Percentiles rank a stretch among this genome's conserved stretches.
Evolutionary conservation across 2,888 invertebrate species (phyloP).

Genomic region (Chorisops tibialis): DNA sequence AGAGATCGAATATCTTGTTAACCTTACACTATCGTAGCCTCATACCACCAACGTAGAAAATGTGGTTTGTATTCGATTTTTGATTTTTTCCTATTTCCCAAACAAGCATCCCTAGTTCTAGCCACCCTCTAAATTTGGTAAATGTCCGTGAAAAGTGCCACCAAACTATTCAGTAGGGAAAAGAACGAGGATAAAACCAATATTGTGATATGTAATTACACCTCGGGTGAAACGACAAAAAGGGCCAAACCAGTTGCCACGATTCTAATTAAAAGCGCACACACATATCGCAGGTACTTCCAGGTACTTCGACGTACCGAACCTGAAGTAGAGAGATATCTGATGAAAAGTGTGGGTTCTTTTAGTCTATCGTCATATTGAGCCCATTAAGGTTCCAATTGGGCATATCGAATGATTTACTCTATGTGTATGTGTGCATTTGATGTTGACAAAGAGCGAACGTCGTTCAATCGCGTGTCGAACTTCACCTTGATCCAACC

Average conservation of each 20-base stretch:
- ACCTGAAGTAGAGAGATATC: not conserved
- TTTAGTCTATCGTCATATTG: not conserved
- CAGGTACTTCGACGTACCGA: not conserved
- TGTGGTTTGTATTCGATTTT: no score
- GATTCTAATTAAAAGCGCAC: slow-evolving; percentile 22
- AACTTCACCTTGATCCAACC: slow-evolving; percentile 17
- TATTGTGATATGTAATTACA: slow-evolving; percentile 11
- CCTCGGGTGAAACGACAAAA: slow-evolving; percentile 14
- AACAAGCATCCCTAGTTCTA: no score
- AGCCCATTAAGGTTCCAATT: slow-evolving; percentile 10
- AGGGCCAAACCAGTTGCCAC: slow-evolving; percentile 21
- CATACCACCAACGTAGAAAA: no score
- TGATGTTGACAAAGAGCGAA: slow-evolving; percentile 1
- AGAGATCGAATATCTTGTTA: no score
- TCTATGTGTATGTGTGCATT: not conserved
- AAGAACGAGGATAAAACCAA: slow-evolving; percentile 17
- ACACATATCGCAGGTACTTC: slow-evolving; percentile 8
- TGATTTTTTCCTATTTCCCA: no score
- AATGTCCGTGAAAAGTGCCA: no score
- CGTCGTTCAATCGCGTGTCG: slow-evolving; percentile 19
- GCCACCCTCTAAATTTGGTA: no score
- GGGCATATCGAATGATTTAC: slow-evolving; percentile 13
- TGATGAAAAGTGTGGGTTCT: no score
- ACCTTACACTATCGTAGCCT: no score
- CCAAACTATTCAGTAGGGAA: no score